phyloP scores from a whole-genome alignment of 2,113 vertebrate genomes.

The Laticauda colubrina region DNA sequence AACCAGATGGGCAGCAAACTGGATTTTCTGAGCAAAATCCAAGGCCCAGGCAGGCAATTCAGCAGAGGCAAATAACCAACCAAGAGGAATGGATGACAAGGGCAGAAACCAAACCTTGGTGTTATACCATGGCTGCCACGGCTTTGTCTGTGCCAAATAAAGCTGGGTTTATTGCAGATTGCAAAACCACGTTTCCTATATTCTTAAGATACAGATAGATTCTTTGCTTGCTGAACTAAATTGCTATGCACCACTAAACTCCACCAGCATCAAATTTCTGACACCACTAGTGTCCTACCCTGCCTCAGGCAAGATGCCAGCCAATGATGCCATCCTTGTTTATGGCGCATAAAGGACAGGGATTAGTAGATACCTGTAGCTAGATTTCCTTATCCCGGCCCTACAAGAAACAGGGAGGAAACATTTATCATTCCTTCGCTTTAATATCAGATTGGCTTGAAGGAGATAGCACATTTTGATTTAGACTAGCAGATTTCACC shows the following conservation, averaged over 20 bases:
- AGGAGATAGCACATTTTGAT: not conserved
- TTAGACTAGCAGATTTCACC: not conserved
- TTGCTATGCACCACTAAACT: not conserved
- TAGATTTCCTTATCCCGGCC: not conserved
- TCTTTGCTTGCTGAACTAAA: not conserved
- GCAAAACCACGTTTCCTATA: not conserved
- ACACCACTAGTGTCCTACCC: not conserved
- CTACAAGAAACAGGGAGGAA: not conserved
- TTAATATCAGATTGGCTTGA: not conserved
- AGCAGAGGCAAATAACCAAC: not conserved
- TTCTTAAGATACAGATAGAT: not conserved
- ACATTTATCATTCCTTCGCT: not conserved
- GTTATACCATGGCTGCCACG: not conserved
- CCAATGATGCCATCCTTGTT: not conserved
- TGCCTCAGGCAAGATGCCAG: not conserved
- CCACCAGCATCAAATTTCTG: not conserved
- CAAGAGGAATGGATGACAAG: not conserved
- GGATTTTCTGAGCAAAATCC: not conserved
- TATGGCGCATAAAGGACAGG: not conserved
- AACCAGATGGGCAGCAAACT: not conserved
- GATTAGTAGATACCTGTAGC: not conserved
- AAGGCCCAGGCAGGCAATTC: not conserved
- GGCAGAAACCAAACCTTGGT: not conserved
- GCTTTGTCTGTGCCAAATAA: not conserved
- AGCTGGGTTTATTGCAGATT: not conserved